phyloP scores from a whole-genome alignment of 2,888 invertebrate genomes.

The Ophion ventricosus region DNA sequence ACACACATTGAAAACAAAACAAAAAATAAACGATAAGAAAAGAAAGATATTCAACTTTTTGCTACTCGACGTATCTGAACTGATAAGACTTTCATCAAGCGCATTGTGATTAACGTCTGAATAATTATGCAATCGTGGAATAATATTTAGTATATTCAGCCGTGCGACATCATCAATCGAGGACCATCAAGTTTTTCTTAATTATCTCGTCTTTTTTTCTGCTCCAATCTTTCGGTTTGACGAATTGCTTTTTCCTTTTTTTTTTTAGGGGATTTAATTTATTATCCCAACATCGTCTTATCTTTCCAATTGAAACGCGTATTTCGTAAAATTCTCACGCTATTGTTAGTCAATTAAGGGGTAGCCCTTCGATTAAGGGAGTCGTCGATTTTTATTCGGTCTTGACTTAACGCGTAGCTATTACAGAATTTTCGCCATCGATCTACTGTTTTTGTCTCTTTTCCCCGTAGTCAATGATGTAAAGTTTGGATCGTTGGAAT shows the following conservation, averaged over 20 bases:
- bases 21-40: slow-evolving; percentile 58
- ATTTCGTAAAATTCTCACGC: slow-evolving; percentile 33
- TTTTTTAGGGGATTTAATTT: not conserved
- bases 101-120: slow-evolving; percentile 76
- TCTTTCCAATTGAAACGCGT: slow-evolving; percentile 22
- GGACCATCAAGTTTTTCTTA: slow-evolving; percentile 70
- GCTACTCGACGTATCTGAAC: slow-evolving; percentile 70
- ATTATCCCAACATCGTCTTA: not conserved
- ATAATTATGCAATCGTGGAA: slow-evolving; percentile 57
- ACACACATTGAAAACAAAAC: slow-evolving; percentile 37
- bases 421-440: not conserved
- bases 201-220: slow-evolving; percentile 28
- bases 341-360: slow-evolving; percentile 47
- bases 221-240: not conserved
- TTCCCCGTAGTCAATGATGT: not conserved
- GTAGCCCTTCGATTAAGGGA: slow-evolving; percentile 7
- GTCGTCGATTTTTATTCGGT: slow-evolving; percentile 9
- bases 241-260: not conserved
- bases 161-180: slow-evolving; percentile 68
- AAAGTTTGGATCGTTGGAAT: not conserved
- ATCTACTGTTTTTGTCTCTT: not conserved
- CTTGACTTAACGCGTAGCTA: not conserved
- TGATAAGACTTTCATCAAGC: slow-evolving; percentile 75
- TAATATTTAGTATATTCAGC: slow-evolving; percentile 60
- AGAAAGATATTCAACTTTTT: slow-evolving; percentile 64